Evolutionary conservation across 2,888 invertebrate genomes (phyloP).

Genomic region (Oasisia sp.): DNA sequence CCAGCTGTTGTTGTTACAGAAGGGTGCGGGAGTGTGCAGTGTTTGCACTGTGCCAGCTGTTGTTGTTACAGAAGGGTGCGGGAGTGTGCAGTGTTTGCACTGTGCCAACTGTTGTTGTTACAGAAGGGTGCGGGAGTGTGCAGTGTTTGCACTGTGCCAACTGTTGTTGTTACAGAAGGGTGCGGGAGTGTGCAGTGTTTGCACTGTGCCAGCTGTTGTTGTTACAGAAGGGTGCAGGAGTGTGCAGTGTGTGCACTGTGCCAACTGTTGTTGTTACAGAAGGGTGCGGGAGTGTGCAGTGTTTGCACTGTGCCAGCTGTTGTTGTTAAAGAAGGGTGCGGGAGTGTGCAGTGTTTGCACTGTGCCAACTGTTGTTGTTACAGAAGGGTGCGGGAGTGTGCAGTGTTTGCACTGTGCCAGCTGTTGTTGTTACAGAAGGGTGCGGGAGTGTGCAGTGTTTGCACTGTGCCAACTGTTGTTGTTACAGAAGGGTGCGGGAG

Average conservation of each 20-base stretch:
- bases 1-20: not conserved
- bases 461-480: not conserved
- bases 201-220: not conserved
- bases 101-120: not conserved
- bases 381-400: not conserved
- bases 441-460: not conserved
- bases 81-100: not conserved
- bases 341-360: not conserved
- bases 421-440: not conserved
- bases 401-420: not conserved
- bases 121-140: not conserved
- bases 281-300: not conserved
- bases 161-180: not conserved
- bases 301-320: not conserved
- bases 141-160: not conserved
- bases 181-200: not conserved
- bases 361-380: not conserved
- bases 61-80: not conserved
- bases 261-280: not conserved
- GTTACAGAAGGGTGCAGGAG: not conserved
- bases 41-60: not conserved
- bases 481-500: not conserved
- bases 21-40: not conserved
- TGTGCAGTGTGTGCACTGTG: not conserved
- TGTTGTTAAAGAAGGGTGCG: not conserved